Conservation (phyloP, 2,797 vertebrate species). For the Macropodus opercularis region DNA sequence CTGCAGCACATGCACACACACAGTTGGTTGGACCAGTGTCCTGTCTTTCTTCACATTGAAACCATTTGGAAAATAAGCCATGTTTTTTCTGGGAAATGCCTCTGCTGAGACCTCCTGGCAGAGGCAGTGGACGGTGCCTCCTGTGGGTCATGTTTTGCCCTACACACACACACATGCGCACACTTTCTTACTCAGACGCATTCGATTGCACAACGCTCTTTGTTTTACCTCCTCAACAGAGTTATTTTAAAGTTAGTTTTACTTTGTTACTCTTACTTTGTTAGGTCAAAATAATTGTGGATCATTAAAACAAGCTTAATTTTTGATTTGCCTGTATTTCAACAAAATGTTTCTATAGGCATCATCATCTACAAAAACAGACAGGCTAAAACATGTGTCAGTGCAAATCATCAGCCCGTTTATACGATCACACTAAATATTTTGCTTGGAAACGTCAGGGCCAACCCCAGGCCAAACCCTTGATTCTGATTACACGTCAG, state of each 20-base stretch:
- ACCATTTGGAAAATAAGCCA: constrained; percentile 73
- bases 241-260: constrained; percentile 40
- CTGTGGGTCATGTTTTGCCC: constrained; percentile 60
- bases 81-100: constrained; percentile 74
- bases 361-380: no score
- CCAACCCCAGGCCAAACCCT: no score
- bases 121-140: constrained; percentile 67
- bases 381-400: no score
- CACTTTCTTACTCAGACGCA: constrained; percentile 24
- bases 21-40: constrained; percentile 43
- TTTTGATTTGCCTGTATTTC: no score
- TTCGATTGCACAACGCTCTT: constrained; percentile 63
- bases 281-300: constrained; percentile 31
- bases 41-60: constrained; percentile 76
- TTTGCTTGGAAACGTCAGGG: no score
- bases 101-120: constrained; percentile 72
- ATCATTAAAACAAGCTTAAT: no score
- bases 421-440: no score
- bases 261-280: no score
- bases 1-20: constrained; percentile 18
- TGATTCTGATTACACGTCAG: no score
- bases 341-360: no score
- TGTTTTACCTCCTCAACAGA: constrained; percentile 41
- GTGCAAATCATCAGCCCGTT: no score
- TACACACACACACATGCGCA: constrained; percentile 8